Conservation (phyloP, 2,797 vertebrate species). For the Chaetodon trifasciatus region DNA sequence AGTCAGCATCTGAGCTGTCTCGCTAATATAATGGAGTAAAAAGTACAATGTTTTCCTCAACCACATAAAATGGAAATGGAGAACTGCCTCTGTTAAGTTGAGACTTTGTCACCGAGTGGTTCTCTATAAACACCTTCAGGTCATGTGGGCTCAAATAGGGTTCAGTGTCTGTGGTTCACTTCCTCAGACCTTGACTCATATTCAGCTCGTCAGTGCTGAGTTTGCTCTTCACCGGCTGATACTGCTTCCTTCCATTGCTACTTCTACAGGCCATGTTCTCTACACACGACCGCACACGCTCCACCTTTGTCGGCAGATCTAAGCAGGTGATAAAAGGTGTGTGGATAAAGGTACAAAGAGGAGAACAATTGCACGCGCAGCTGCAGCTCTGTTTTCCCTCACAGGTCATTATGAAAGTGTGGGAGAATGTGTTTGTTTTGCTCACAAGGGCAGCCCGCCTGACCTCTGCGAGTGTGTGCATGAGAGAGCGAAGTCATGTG, state of each 20-base stretch:
- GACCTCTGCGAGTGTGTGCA: slow-evolving; percentile 12
- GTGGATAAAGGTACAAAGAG: slow-evolving; percentile 56
- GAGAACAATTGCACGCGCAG: slow-evolving; percentile 27
- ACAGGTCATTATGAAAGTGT: slow-evolving; percentile 38
- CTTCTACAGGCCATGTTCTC: background rate
- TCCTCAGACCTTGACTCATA: slow-evolving; percentile 43
- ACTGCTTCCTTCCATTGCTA: slow-evolving; percentile 6
- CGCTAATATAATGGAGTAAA: background rate
- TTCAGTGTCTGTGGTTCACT: background rate
- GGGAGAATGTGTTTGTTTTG: slow-evolving; percentile 54
- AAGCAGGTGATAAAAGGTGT: slow-evolving; percentile 58
- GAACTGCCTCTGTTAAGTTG: background rate
- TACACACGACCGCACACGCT: background rate
- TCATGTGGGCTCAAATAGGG: background rate
- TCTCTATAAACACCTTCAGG: background rate
- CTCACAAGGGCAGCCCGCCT: slow-evolving; percentile 36
- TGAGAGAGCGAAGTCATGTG: slow-evolving; percentile 15
- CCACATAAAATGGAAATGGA: background rate
- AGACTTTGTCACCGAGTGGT: background rate
- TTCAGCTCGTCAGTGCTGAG: slow-evolving; percentile 25
- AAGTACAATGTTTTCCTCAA: background rate
- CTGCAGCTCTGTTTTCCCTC: slow-evolving; percentile 23
- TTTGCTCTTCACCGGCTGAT: slow-evolving; percentile 3
- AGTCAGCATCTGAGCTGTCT: background rate
- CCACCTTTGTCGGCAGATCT: slow-evolving; percentile 17